phyloP scores from a whole-genome alignment of 2,113 vertebrate species.

The Melanotaenia duboulayi region DNA sequence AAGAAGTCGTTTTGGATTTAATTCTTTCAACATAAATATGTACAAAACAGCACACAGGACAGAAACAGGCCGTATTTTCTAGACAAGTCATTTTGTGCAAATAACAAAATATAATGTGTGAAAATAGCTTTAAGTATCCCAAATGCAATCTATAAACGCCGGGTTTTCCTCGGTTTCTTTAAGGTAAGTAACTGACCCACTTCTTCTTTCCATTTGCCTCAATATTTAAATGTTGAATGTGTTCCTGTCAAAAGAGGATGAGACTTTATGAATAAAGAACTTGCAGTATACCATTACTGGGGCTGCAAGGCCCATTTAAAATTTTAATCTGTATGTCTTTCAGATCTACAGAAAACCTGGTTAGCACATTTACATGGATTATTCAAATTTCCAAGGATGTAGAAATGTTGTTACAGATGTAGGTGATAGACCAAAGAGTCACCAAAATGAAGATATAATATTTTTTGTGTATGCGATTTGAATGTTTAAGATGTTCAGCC shows the following conservation, averaged over 20 bases:
- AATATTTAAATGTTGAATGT: slow-evolving; percentile 1
- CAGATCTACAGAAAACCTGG: slow-evolving; percentile 7
- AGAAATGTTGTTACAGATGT: background rate
- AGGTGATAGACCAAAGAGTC: background rate
- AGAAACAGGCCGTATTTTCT: background rate
- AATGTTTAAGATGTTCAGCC: background rate
- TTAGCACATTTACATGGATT: slow-evolving; percentile 7
- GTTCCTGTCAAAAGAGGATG: background rate
- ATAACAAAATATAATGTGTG: background rate
- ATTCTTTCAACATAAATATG: background rate
- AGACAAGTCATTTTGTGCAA: background rate
- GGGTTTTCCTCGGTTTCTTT: background rate
- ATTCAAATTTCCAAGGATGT: slow-evolving; percentile 11
- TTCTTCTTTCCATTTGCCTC: background rate
- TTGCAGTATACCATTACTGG: no score
- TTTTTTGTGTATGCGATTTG: no score
- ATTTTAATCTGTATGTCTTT: slow-evolving; percentile 14
- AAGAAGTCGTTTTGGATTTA: background rate
- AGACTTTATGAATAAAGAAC: background rate
- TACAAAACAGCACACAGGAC: background rate
- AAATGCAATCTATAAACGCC: background rate
- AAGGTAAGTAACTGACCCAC: background rate
- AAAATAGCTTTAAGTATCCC: background rate
- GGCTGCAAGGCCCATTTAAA: background rate
- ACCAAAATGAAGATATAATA: background rate